Percentiles rank a stretch among this genome's conserved stretches.
phyloP scores from a whole-genome alignment of 2,113 vertebrate species.

The Hoplias malabaricus region DNA sequence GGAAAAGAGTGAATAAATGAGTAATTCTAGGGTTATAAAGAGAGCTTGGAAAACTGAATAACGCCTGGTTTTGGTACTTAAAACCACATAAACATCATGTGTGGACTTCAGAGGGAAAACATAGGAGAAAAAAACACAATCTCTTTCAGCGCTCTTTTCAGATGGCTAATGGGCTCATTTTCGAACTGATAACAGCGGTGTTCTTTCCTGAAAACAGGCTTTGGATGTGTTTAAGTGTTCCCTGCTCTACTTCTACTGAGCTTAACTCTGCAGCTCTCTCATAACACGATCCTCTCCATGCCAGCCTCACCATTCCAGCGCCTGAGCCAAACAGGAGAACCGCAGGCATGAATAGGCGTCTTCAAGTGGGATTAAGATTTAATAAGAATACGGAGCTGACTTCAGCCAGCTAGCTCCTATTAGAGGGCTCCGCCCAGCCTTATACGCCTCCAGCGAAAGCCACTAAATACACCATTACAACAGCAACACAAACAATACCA shows the following conservation, averaged over 20 bases:
- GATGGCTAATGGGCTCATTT: background rate
- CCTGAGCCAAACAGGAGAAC: constrained; percentile 46
- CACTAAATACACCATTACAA: constrained; percentile 15
- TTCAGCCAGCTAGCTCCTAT: constrained; percentile 54
- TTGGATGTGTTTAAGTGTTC: background rate
- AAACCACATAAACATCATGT: background rate
- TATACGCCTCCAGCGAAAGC: constrained; percentile 20
- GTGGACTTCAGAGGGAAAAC: too few species aligned
- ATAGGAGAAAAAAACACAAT: background rate
- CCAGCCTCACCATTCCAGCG: background rate
- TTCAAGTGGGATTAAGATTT: constrained; percentile 59
- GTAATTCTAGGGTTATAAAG: background rate
- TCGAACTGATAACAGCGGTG: background rate
- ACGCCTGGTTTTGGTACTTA: background rate
- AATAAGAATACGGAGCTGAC: constrained; percentile 57
- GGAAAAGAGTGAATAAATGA: background rate
- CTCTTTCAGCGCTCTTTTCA: too few species aligned
- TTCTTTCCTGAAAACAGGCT: background rate
- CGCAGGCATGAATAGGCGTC: constrained; percentile 48
- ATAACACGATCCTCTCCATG: constrained; percentile 24
- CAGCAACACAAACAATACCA: constrained; percentile 17
- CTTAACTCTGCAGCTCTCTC: background rate
- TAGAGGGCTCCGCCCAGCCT: constrained; percentile 33
- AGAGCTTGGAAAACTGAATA: background rate
- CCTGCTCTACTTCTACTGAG: background rate